Evolutionary conservation across 1,140 invertebrate genomes (phyloP).

Genomic region (Diorhabda elongata): DNA sequence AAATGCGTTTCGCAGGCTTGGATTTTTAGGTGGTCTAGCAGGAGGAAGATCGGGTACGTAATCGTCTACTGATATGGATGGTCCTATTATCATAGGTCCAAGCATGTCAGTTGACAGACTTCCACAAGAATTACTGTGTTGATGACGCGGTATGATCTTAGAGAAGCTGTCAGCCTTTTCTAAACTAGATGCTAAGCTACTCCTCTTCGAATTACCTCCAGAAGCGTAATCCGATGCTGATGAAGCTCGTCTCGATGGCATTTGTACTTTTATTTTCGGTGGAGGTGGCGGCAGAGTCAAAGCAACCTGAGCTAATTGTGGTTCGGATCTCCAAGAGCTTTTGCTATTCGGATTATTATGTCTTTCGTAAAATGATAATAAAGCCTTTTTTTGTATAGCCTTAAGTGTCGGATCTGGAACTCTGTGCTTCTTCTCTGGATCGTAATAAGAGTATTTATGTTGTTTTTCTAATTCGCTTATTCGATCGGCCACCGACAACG

Average conservation of each 20-base stretch:
- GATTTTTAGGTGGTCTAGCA: constrained; percentile 67
- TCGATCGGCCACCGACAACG: constrained; percentile 67
- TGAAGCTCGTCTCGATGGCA: constrained; percentile 59
- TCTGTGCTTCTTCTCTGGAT: constrained; percentile 71
- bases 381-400: constrained; percentile 81
- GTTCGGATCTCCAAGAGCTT: constrained; percentile 58
- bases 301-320: constrained; percentile 51
- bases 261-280: constrained; percentile 52
- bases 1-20: constrained; percentile 58
- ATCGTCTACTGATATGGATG: constrained; percentile 62
- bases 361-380: constrained; percentile 79
- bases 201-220: constrained; percentile 47
- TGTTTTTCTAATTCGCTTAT: constrained; percentile 69
- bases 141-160: constrained; percentile 49
- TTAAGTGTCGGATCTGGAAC: constrained; percentile 76
- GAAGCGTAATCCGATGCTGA: constrained; percentile 66
- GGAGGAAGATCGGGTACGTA: constrained; percentile 69
- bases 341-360: constrained; percentile 51
- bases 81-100: constrained; percentile 61
- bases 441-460: constrained; percentile 65
- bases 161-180: constrained; percentile 29
- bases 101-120: constrained; percentile 57
- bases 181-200: constrained; percentile 38
- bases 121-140: constrained; percentile 60
- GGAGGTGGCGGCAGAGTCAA: constrained; percentile 51